phyloP scores from a whole-genome alignment of 2,797 vertebrate genomes.

The Crenuchus spilurus region DNA sequence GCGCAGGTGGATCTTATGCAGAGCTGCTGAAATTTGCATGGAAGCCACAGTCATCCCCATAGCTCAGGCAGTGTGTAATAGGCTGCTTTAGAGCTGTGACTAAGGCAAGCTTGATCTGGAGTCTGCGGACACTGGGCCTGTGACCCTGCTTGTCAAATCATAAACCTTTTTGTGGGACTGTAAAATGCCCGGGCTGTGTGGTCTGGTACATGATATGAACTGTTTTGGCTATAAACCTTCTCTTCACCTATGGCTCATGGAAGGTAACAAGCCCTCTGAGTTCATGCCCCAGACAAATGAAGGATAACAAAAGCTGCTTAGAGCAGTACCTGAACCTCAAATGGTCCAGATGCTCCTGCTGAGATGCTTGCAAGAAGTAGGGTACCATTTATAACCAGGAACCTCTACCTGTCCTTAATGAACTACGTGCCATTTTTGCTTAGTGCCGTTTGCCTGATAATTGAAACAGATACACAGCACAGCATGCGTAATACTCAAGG shows the following conservation, averaged over 20 bases:
- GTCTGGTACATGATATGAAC: conserved; percentile 24
- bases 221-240: conserved; percentile 20
- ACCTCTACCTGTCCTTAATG: conserved; percentile 3
- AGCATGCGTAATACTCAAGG: conserved; percentile 13
- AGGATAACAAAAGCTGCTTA: conserved; percentile 20
- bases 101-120: conserved; percentile 48
- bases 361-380: background rate
- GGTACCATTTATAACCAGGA: conserved; percentile 16
- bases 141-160: conserved; percentile 34
- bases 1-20: conserved; percentile 56
- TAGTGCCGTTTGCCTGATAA: conserved; percentile 29
- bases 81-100: conserved; percentile 50
- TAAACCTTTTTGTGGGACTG: conserved; percentile 30
- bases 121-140: conserved; percentile 18
- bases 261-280: conserved; percentile 2
- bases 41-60: conserved; percentile 40
- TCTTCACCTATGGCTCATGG: conserved; percentile 16
- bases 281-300: conserved; percentile 27
- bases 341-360: conserved; percentile 19
- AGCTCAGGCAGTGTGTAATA: conserved; percentile 45
- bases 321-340: conserved; percentile 16
- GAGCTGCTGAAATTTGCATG: conserved; percentile 53
- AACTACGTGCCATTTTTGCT: conserved; percentile 11
- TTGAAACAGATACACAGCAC: conserved; percentile 16
- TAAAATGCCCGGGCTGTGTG: conserved; percentile 1